These are phyloP conservation scores for Trissolcus basalis DNA, from an alignment of 1,140 invertebrate genomes.

Conservation along the genomic window DNA sequence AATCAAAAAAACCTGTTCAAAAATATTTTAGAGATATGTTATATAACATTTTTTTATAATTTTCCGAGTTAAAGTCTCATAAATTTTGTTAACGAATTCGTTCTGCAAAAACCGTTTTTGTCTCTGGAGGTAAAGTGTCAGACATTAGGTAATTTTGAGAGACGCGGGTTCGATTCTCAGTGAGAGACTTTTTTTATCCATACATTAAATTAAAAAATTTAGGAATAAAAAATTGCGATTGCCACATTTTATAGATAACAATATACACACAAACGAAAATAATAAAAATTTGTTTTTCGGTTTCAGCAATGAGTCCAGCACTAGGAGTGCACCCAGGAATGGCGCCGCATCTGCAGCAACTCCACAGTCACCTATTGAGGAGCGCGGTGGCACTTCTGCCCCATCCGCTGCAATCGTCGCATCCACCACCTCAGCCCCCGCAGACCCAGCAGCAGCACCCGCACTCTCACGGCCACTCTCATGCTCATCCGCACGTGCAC, in stretches of 20 bases:
- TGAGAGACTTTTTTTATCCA: no score
- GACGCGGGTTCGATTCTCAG: no score
- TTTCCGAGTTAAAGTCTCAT: no score
- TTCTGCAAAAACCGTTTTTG: no score
- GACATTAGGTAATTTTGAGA: no score
- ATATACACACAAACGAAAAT: neutral
- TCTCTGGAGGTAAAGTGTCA: no score
- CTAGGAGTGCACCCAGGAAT: slow-evolving; percentile 81
- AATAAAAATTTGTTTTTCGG: neutral
- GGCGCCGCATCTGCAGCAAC: slow-evolving; percentile 83
- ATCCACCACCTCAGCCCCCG: slow-evolving; percentile 75
- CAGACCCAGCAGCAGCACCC: slow-evolving; percentile 71
- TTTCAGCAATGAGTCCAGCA: slow-evolving; percentile 79
- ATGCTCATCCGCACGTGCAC: slow-evolving; percentile 51
- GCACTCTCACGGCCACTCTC: slow-evolving; percentile 55
- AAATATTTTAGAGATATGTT: no score
- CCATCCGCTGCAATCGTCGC: slow-evolving; percentile 72
- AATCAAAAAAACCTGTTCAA: no score
- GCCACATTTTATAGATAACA: neutral
- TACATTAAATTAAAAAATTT: no score
- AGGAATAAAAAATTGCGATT: no score
- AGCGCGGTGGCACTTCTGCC: slow-evolving; percentile 79
- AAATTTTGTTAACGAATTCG: no score
- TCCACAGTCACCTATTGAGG: slow-evolving; percentile 85
- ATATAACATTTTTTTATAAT: no score